Percentiles rank a stretch among this genome's conserved stretches.
Conservation (phyloP, 2,113 vertebrate genomes). For the Zosterops japonicus region DNA sequence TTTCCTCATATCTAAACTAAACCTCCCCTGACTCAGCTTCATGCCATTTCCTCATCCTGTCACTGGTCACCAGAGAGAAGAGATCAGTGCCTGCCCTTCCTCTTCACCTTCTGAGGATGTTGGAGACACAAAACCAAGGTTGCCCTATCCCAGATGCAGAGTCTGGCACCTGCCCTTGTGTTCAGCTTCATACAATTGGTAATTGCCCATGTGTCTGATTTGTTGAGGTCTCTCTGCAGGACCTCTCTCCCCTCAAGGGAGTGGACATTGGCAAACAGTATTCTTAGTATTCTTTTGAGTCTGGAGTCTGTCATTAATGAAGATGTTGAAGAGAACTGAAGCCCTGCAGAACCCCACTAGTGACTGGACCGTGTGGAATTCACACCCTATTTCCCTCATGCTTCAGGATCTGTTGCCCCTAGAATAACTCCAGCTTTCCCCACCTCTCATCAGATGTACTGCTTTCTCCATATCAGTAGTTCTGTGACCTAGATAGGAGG, state of each 20-base stretch:
- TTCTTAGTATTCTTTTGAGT: background rate
- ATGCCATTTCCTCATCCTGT: background rate
- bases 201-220: background rate
- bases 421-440: background rate
- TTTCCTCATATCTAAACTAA: background rate
- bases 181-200: background rate
- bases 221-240: background rate
- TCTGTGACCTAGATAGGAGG: background rate
- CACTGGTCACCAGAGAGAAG: background rate
- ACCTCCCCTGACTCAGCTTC: background rate
- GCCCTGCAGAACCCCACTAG: background rate
- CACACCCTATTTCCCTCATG: background rate
- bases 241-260: background rate
- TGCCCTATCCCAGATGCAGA: background rate
- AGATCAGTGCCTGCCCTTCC: background rate
- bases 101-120: rapidly evolving
- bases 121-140: background rate
- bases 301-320: background rate
- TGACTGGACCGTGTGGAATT: background rate
- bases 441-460: background rate
- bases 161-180: background rate
- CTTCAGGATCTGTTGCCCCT: background rate
- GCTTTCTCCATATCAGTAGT: background rate
- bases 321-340: background rate
- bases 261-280: background rate